Evolutionary conservation across 2,888 invertebrate genomes (phyloP), one percentile per base, ranked within the genome.

Genomic region (Drosophila nr. perissopoda): DNA sequence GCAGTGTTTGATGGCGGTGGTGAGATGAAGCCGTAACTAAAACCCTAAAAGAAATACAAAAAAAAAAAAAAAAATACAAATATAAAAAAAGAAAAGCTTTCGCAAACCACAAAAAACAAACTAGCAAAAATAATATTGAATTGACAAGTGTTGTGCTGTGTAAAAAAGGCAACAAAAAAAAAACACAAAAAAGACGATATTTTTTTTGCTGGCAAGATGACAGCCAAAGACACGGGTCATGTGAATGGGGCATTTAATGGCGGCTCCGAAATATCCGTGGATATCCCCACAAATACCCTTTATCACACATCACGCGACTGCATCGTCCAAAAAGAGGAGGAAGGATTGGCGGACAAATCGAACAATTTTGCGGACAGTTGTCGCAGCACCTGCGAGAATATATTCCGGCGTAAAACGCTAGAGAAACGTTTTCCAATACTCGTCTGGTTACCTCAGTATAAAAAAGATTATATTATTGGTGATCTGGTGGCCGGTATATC

Each of bases 401-500:
- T 93, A 27, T 95, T 95, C 88, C 96, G 96, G 73, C 95, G 95
- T 90, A 96, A 96, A 93, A 96, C 95, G 61, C 93, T 97, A 34
- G 95, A 96, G 92, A 96, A 96, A 92, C 94, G 96, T 53, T 89
- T 97, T 49, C 97, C 98, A 11, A 94, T 97, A 57, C 91, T 96
- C 16, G 94, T 93, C 60, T 98, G 98, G 98, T 91, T 97, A 83
- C 97, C 97, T 16, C 95, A 94, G 84, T 98, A 98, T 94, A 95
- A 94, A 83, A 92, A 94, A 31, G 94, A 95, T 75, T 95, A 96
- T 92, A 96, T 97, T 16, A 93, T 97, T 66, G 97, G 98, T 7
- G 98, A 99, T 94, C 92, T 97, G 52, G 96, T 99, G 80, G 98
- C 98, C 16, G 98, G 98, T 62, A 94, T 98, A 60, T 98, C 98